Percentiles rank a stretch among this genome's conserved stretches.
Conservation (phyloP, 1,140 invertebrate genomes). For the Armadillidium nasatum region DNA sequence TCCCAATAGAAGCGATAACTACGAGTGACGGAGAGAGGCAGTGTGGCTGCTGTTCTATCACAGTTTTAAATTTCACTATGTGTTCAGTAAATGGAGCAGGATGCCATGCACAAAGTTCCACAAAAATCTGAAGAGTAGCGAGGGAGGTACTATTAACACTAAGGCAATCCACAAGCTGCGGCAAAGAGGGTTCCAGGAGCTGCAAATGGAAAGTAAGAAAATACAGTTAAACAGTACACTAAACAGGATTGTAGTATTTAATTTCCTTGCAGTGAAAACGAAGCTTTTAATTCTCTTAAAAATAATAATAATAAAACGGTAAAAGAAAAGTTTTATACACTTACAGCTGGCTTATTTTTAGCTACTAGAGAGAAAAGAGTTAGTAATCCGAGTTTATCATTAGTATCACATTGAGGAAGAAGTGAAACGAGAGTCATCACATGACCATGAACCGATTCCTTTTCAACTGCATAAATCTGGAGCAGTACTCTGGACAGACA, state of each 20-base stretch:
- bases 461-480: slow-evolving; percentile 79
- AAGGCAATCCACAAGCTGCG: slow-evolving; percentile 69
- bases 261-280: no score
- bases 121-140: slow-evolving; percentile 69
- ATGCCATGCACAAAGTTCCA: slow-evolving; percentile 62
- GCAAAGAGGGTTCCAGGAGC: slow-evolving; percentile 68
- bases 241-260: no score
- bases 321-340: slow-evolving; percentile 40
- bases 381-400: slow-evolving; percentile 76
- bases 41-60: slow-evolving; percentile 48
- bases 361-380: slow-evolving; percentile 75
- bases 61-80: slow-evolving; percentile 50
- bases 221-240: no score
- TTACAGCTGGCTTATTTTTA: slow-evolving; percentile 67
- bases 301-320: no score
- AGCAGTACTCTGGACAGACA: slow-evolving; percentile 75
- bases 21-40: slow-evolving; percentile 33
- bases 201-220: slow-evolving; percentile 49
- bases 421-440: slow-evolving; percentile 73
- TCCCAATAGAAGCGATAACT: slow-evolving; percentile 37
- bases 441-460: slow-evolving; percentile 75
- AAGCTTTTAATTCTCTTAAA: no score
- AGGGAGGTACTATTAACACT: slow-evolving; percentile 56
- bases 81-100: slow-evolving; percentile 43
- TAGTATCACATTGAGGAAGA: slow-evolving; percentile 70